These are phyloP conservation scores for Haliclona indistincta DNA, from an alignment of 37 sponge, comb jelly and placozoan species.

Conservation along the genomic window DNA sequence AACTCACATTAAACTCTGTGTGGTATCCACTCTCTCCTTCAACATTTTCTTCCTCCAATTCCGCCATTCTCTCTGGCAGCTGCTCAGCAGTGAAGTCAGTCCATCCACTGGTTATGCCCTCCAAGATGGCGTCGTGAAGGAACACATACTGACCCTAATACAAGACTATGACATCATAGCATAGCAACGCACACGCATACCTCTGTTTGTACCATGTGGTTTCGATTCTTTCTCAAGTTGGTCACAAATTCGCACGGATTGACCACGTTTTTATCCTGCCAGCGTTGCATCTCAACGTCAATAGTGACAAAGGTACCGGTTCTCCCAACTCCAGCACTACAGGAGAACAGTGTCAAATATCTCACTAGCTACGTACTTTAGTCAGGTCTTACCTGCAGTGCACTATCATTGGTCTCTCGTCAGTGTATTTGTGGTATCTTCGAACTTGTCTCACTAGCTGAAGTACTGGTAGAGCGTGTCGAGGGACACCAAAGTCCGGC, in stretches of 20 bases:
- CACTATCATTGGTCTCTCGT: constrained; percentile 45
- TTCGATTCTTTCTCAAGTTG: constrained; percentile 72
- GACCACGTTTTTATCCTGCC: constrained; percentile 43
- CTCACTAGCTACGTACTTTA: not conserved
- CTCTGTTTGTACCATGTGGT: constrained; percentile 95
- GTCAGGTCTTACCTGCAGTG: constrained; percentile 74
- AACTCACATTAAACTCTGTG: constrained; percentile 67
- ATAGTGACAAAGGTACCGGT: constrained; percentile 86
- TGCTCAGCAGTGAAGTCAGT: constrained; percentile 64
- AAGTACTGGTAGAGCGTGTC: constrained; percentile 58
- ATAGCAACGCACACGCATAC: constrained; percentile 11
- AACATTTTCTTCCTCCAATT: constrained; percentile 37
- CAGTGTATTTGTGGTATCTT: constrained; percentile 31
- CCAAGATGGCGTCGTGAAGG: constrained; percentile 92
- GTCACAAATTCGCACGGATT: constrained; percentile 69
- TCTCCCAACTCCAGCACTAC: constrained; percentile 95
- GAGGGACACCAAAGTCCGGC: constrained; percentile 85
- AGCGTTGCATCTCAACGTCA: constrained; percentile 87
- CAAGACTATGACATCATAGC: not conserved
- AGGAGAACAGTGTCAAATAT: not conserved
- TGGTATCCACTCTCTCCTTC: constrained; percentile 60
- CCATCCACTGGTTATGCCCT: constrained; percentile 63
- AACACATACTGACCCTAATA: constrained; percentile 88
- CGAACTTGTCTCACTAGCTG: constrained; percentile 44
- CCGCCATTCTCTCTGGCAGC: constrained; percentile 35